Base-by-base conservation (phyloP, 2,888 invertebrate genomes). In the Neoitamus cyanurus region DNA sequence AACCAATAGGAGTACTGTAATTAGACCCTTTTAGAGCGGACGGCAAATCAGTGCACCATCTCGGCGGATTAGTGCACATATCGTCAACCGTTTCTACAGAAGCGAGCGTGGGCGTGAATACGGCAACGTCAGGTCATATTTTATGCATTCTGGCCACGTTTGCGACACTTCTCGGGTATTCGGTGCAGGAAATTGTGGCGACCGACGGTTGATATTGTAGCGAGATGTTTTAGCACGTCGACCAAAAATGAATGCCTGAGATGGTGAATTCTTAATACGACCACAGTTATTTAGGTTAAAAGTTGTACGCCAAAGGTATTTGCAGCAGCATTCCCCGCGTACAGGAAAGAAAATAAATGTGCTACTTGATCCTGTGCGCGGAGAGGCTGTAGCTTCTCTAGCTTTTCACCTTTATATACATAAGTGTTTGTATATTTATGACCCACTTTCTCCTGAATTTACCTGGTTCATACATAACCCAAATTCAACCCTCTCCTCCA, bases 241-340 rank as follows among this genome's bases (percentile, higher is more conserved):
- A 58, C 58, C 58, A 25, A 58, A 58, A 58, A 58, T 58, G 58
- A 58, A 58, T 58, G 58, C 58, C 58, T 25, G 58, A 58, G 58
- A 20, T 58, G 58, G 58, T 58, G 25, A 58, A 58, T 58, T 15
- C 58, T 58, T 58, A 58, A 58, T 58, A 58, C 58, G 15, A 20
- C 58, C 58, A 25, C 58, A 58, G 58, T 58, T 58, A 58, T 58
- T 58, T 58, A 58, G 58, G 58, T 58, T 58, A 58, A 58, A 58
- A 58, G 58, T 58, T 58, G 58, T 20, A 58, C 58, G 58, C 25
- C 58, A 9, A 58, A 58, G 58, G 58, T 58, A 58, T 58, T 58
- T 25, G 58, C 58, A 6, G 2, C 58, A 58, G 58, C 7, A 15
- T 58, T 58, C 25, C 58, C 58, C 20, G n/a, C n/a, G n/a, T 58